Percentiles rank a stretch among this genome's conserved stretches.
Evolutionary conservation across 2,113 vertebrate genomes (phyloP).

Genomic region (Microtus richardsoni): DNA sequence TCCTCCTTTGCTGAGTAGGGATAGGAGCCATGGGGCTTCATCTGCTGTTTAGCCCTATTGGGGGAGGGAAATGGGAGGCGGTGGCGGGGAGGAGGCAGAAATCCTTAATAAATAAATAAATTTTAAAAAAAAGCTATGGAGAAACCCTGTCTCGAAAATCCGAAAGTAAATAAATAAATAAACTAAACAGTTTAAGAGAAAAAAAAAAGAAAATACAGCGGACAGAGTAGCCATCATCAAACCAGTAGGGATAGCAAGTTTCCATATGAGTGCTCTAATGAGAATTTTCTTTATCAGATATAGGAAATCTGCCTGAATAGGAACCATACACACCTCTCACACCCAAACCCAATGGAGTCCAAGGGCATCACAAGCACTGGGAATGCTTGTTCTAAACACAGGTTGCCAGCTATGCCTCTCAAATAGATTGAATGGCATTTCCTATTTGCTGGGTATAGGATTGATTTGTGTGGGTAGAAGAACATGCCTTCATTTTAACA

Average conservation of each 20-base stretch:
- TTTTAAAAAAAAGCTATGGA: too few relatives aligned
- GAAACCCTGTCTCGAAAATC: too few relatives aligned
- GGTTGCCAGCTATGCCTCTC: not conserved
- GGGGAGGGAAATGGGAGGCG: too few relatives aligned
- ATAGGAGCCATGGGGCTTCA: not conserved
- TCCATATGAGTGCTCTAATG: not conserved
- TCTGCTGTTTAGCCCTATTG: too few relatives aligned
- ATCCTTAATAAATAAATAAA: too few relatives aligned
- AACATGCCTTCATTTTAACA: not conserved
- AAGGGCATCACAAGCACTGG: not conserved
- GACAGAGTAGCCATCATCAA: not conserved
- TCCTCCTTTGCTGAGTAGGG: not conserved
- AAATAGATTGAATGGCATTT: not conserved
- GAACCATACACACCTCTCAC: not conserved
- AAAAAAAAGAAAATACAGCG: slow-evolving; percentile 40
- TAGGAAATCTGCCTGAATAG: not conserved
- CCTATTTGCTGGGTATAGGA: not conserved
- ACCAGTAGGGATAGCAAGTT: not conserved
- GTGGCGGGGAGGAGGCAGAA: too few relatives aligned
- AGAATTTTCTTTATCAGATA: not conserved
- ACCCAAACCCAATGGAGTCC: not conserved
- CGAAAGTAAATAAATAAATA: too few relatives aligned
- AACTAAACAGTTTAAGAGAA: too few relatives aligned
- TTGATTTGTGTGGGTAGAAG: not conserved
- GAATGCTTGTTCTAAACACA: not conserved